phyloP scores from a whole-genome alignment of 2,888 invertebrate genomes.

The Anticlea derivata region DNA sequence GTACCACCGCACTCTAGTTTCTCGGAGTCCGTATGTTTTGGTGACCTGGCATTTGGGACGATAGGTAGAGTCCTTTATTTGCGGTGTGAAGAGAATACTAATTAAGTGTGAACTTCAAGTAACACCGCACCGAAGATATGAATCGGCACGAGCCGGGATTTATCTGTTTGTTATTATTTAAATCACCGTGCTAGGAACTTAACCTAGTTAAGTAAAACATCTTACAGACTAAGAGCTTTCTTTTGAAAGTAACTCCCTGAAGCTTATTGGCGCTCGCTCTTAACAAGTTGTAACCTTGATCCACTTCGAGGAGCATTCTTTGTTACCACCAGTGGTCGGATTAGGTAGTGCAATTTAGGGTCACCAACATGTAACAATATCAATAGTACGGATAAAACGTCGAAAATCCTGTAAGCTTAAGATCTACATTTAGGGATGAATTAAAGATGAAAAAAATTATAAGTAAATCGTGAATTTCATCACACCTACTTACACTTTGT shows the following conservation, averaged over 20 bases:
- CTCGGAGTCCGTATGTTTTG: conserved; percentile 36
- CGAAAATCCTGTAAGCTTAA: no score
- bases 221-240: conserved; percentile 16
- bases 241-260: conserved; percentile 28
- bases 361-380: no score
- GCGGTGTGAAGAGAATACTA: conserved; percentile 27
- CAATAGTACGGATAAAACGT: no score
- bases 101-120: conserved; percentile 30
- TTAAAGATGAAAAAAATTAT: no score
- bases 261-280: conserved; percentile 25
- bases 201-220: conserved; percentile 5
- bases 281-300: conserved; percentile 32
- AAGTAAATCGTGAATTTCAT: no score
- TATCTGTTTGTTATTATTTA: conserved; percentile 28
- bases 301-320: conserved; percentile 23
- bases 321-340: no score
- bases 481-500: no score
- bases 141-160: conserved; percentile 27
- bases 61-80: conserved; percentile 26
- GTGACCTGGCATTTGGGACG: conserved; percentile 40
- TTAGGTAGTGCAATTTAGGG: no score
- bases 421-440: no score
- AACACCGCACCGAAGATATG: conserved; percentile 29
- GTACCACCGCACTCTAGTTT: no score
- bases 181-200: conserved; percentile 12